These are phyloP conservation scores for Vipera ursinii DNA, from an alignment of 2,797 vertebrate genomes.

Conservation along the genomic window DNA sequence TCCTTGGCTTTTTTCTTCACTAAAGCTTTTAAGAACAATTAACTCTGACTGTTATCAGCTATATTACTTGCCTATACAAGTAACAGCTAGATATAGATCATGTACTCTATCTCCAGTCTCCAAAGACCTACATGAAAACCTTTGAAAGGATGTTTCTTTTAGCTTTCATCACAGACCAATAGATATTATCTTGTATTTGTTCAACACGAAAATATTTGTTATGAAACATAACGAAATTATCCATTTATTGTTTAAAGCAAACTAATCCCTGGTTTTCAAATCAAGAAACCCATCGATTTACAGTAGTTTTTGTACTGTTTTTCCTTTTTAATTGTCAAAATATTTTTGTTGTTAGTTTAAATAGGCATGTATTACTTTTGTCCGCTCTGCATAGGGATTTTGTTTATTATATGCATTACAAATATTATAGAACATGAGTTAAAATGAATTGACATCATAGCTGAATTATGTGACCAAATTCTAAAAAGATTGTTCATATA, in stretches of 20 bases:
- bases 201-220: not conserved
- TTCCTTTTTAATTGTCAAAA: not conserved
- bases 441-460: not conserved
- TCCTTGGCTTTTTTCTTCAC: conserved; percentile 3
- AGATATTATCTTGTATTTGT: not conserved
- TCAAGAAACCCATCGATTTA: not conserved
- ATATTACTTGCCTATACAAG: not conserved
- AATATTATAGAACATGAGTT: not conserved
- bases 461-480: not conserved
- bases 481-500: not conserved
- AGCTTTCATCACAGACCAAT: not conserved
- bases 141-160: not conserved
- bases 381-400: not conserved
- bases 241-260: not conserved
- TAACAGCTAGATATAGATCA: not conserved
- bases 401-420: not conserved
- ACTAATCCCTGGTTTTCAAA: not conserved
- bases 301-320: not conserved
- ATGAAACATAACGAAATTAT: not conserved
- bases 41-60: not conserved
- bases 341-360: not conserved
- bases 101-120: not conserved
- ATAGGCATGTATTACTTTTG: not conserved
- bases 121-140: conserved; percentile 20
- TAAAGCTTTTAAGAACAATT: conserved; percentile 8